Percentiles rank a stretch among this genome's conserved stretches.
These are phyloP conservation scores for Fragariocoptes setiger DNA, from an alignment of 1,140 invertebrate species.

Conservation along the genomic window DNA sequence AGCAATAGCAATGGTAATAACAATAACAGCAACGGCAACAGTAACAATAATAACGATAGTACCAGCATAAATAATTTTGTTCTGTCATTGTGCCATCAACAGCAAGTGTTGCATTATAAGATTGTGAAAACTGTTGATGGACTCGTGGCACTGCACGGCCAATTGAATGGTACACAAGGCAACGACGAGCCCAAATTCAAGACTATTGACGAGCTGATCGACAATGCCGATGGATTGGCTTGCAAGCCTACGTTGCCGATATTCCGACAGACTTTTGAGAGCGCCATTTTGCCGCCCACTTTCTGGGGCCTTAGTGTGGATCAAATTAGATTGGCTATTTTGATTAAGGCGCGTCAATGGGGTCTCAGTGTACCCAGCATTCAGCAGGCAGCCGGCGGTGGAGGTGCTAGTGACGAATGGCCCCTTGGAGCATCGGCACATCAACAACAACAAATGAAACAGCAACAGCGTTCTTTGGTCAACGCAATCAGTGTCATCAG, in stretches of 20 bases:
- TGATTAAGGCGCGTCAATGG: conserved; percentile 15
- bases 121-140: conserved; percentile 12
- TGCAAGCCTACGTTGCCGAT: conserved; percentile 15
- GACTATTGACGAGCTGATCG: conserved; percentile 11
- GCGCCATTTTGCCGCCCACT: conserved; percentile 15
- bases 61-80: not conserved
- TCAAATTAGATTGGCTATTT: conserved; percentile 17
- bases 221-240: conserved; percentile 13
- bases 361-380: no score
- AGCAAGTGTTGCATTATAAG: conserved; percentile 15
- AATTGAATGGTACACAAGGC: no score
- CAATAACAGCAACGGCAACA: conserved; percentile 7
- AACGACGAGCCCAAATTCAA: conserved; percentile 12
- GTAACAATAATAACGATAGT: not conserved
- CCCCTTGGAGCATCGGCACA: no score
- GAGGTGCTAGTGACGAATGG: no score
- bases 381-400: no score
- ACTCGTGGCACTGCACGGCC: conserved; percentile 11
- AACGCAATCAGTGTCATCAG: no score
- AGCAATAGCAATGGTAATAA: conserved; percentile 16
- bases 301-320: conserved; percentile 19
- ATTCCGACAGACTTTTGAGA: conserved; percentile 12
- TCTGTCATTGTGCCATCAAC: conserved; percentile 17
- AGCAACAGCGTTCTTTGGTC: no score
- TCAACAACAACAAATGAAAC: no score